These are phyloP conservation scores for Melanocharis versteri DNA, from an alignment of 2,113 vertebrate species.

Conservation along the genomic window DNA sequence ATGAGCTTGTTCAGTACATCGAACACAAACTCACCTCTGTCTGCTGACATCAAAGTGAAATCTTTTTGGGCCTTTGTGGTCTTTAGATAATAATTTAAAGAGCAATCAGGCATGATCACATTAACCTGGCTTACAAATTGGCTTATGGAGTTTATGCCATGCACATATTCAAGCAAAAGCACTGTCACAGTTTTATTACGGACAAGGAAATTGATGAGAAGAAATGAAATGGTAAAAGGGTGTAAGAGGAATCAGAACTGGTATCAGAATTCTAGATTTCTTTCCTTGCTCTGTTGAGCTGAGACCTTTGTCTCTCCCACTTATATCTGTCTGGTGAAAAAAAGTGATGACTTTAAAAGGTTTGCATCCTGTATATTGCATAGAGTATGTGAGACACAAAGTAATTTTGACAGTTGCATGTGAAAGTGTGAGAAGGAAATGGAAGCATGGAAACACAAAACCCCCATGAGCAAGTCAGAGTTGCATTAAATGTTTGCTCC, in stretches of 20 bases:
- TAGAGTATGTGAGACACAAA: not conserved
- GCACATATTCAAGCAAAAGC: not conserved
- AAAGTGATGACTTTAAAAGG: slow-evolving; percentile 14
- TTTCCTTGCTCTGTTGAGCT: not conserved
- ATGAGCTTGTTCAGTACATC: not conserved
- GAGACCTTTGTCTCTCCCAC: not conserved
- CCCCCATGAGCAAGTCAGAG: not conserved
- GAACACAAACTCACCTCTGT: not conserved
- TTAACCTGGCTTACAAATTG: not conserved
- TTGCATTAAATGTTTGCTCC: not conserved
- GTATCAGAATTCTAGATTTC: not conserved
- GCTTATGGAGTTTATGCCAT: not conserved
- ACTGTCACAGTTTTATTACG: not conserved
- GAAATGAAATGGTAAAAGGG: not conserved
- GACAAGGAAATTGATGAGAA: not conserved
- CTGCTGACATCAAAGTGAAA: not conserved
- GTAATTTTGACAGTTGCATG: not conserved
- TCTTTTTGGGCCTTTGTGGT: not conserved
- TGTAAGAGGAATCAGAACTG: not conserved
- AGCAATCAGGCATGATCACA: not conserved
- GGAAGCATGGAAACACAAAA: not conserved
- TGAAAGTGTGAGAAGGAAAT: not conserved
- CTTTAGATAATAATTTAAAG: not conserved
- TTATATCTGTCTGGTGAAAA: not conserved
- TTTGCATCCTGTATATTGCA: not conserved